phyloP scores from a whole-genome alignment of 2,888 invertebrate species.

The Hypsopygia costalis region DNA sequence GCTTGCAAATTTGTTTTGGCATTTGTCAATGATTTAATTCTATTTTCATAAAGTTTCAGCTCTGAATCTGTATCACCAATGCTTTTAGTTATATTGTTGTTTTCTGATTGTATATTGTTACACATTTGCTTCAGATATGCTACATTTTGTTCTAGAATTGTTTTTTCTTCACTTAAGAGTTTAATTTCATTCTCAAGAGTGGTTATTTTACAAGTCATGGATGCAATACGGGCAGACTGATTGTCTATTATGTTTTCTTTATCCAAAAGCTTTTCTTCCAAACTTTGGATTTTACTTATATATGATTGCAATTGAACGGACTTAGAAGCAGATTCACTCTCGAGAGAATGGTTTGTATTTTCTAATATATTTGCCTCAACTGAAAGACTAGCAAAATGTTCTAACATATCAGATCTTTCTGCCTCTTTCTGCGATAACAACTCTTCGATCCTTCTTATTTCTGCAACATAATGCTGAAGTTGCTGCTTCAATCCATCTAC shows the following conservation, averaged over 20 bases:
- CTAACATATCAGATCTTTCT: constrained; percentile 89
- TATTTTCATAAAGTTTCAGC: constrained; percentile 67
- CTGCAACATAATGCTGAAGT: constrained; percentile 89
- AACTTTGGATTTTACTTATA: constrained; percentile 71
- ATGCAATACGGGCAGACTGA: constrained; percentile 54
- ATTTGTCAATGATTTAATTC: constrained; percentile 67
- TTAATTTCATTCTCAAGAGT: constrained; percentile 67
- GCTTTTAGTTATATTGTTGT: constrained; percentile 36
- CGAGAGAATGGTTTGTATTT: constrained; percentile 89
- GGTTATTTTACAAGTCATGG: constrained; percentile 59
- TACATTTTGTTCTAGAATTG: constrained; percentile 62
- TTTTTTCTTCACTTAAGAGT: constrained; percentile 63
- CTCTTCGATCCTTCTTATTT: constrained; percentile 90
- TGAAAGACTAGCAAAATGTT: constrained; percentile 88
- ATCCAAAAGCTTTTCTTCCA: constrained; percentile 82
- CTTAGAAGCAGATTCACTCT: constrained; percentile 87
- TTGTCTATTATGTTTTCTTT: constrained; percentile 64
- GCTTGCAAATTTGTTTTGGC: constrained; percentile 83
- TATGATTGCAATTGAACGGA: constrained; percentile 78
- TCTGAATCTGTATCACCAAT: constrained; percentile 57
- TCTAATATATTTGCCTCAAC: constrained; percentile 89
- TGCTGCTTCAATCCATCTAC: constrained; percentile 87
- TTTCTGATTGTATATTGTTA: constrained; percentile 52
- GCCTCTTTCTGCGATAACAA: constrained; percentile 87
- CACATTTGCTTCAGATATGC: constrained; percentile 68